Base-by-base conservation (phyloP, 2,888 invertebrate genomes). In the Julus scanicus region DNA sequence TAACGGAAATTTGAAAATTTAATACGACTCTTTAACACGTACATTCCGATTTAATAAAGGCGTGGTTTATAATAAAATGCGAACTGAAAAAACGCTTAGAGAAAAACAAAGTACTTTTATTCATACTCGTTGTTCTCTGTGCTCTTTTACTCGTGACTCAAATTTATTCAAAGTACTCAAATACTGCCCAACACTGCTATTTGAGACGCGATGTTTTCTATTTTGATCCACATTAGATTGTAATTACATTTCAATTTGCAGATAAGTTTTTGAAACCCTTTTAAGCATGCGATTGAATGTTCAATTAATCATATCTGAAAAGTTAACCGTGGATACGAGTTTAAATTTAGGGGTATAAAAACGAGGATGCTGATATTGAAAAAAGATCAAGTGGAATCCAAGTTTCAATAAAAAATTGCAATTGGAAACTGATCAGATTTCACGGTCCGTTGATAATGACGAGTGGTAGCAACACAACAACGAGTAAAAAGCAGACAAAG, bases 391-490 rank as follows among this genome's bases (percentile, higher is more conserved):
- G 57, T 57, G 57, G n/a, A n/a, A n/a, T 17, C 57, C 57, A 71
- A 20, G 9, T 71, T 71, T 71, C 63, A 71, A 71, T 71, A 71
- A 71, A 71, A 71, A 71, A 71, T 71, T 71, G 63, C 63, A 71
- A 71, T 71, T 71, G 63, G 63, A 71, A 71, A 71, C 63, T 71
- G 63, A 71, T 71, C 63, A 71, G 20, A 71, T 71, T 71, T 71
- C 63, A 71, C 20, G 63, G 63, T 71, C 63, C 63, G 63, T 17
- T 71, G 63, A 20, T 71, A 71, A 71, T 71, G 63, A 71, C 63
- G 63, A 71, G 63, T 71, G 63, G 20, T 71, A 53, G 53, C 53
- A 71, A 71, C 63, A 71, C 63, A 71, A 71, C 63, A 71, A 71
- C 63, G 20, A 71, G 63, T 71, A 20, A 71, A 29, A 71, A 71